Evolutionary conservation across 2,888 invertebrate genomes (phyloP).

Genomic region (Mythimna vitellina): DNA sequence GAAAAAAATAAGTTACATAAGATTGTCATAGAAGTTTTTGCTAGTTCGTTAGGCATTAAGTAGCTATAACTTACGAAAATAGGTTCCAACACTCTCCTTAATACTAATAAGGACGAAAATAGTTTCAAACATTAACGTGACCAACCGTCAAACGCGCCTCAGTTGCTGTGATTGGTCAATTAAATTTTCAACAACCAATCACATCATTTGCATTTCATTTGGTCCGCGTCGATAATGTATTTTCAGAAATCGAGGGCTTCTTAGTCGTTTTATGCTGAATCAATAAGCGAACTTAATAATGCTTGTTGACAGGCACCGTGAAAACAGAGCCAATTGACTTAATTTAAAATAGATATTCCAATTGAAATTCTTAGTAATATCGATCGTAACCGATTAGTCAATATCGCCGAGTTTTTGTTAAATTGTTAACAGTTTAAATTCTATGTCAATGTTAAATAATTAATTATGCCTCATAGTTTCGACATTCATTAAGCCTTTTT

Average conservation of each 20-base stretch:
- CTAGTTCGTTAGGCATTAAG: not conserved
- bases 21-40: not conserved
- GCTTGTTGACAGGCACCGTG: not conserved
- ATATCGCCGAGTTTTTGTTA: constrained; percentile 26
- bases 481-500: constrained; percentile 67
- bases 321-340: constrained; percentile 1
- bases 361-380: constrained; percentile 17
- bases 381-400: constrained; percentile 48
- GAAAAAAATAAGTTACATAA: no score
- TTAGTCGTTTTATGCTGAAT: not conserved
- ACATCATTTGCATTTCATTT: not conserved
- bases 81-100: not conserved
- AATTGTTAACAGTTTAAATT: constrained; percentile 46
- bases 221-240: not conserved
- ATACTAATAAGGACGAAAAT: not conserved
- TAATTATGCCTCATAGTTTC: constrained; percentile 59
- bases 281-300: not conserved
- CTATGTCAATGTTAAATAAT: constrained; percentile 74
- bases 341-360: not conserved
- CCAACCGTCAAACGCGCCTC: not conserved
- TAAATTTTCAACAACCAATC: constrained; percentile 1
- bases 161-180: not conserved
- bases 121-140: not conserved
- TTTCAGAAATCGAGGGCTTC: not conserved
- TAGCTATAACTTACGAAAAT: not conserved